Percentiles rank a stretch among this genome's conserved stretches.
These are phyloP conservation scores for Chloroceryle inda DNA, from an alignment of 2,797 vertebrate species.

Conservation along the genomic window DNA sequence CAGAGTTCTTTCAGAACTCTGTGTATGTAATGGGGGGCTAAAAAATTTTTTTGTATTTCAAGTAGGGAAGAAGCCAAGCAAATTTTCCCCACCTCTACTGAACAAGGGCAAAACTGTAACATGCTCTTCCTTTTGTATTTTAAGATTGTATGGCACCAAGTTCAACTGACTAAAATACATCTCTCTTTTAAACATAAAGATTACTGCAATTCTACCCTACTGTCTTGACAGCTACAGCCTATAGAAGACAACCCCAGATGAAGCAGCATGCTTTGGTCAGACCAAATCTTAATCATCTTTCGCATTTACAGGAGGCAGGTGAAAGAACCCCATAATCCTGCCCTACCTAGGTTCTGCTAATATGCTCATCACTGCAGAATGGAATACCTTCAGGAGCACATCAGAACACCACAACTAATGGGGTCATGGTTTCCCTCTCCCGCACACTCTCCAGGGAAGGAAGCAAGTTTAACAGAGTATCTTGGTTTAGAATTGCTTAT, in stretches of 20 bases:
- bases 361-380: rapidly evolving
- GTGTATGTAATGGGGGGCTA: neutral
- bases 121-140: neutral
- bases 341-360: neutral
- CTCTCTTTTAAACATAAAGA: neutral
- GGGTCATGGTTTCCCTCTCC: neutral
- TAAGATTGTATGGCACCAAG: neutral
- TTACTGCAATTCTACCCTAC: neutral
- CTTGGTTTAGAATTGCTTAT: neutral
- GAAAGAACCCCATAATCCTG: neutral
- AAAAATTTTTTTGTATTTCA: neutral
- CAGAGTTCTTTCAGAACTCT: neutral
- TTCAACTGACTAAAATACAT: neutral
- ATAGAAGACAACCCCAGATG: neutral
- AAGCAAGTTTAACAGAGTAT: neutral
- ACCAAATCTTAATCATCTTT: neutral
- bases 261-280: neutral
- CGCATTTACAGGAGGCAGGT: neutral
- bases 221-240: neutral
- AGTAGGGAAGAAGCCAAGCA: neutral
- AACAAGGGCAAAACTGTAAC: neutral
- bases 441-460: neutral
- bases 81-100: neutral
- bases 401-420: neutral
- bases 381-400: neutral